Conservation (phyloP, 2,888 invertebrate species). For the Sicus ferrugineus region DNA sequence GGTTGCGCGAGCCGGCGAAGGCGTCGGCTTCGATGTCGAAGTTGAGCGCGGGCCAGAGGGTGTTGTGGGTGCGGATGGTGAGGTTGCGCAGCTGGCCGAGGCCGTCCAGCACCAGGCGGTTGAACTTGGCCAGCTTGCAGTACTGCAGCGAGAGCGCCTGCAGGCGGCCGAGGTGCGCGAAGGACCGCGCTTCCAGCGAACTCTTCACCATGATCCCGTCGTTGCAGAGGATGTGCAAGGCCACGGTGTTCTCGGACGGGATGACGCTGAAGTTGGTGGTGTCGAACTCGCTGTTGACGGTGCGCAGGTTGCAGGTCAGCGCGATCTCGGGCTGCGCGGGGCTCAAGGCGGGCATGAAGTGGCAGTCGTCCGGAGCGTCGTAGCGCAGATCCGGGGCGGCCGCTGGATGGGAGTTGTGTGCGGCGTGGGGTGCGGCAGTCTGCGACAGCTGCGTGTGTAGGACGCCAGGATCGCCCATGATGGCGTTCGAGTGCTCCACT, state of each 20-base stretch:
- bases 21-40: constrained; percentile 82
- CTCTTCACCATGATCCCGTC: constrained; percentile 82
- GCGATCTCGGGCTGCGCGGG: constrained; percentile 73
- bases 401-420: constrained; percentile 35
- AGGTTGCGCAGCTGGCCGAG: constrained; percentile 83
- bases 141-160: constrained; percentile 83
- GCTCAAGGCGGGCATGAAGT: constrained; percentile 58
- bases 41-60: constrained; percentile 84
- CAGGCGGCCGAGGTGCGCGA: constrained; percentile 81
- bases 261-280: constrained; percentile 89
- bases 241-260: constrained; percentile 82
- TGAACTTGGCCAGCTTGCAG: constrained; percentile 87
- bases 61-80: constrained; percentile 84
- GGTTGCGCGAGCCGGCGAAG: constrained; percentile 78
- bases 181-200: constrained; percentile 78
- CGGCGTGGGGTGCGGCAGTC: constrained; percentile 44
- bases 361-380: constrained; percentile 86
- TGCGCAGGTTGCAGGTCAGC: constrained; percentile 79
- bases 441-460: constrained; percentile 51
- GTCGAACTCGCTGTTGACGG: constrained; percentile 87
- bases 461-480: constrained; percentile 59
- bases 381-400: constrained; percentile 64
- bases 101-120: constrained; percentile 80
- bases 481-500: constrained; percentile 56
- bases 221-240: constrained; percentile 81